These are phyloP conservation scores for Catharus fuscescens DNA, from an alignment of 2,113 vertebrate genomes.

Conservation along the genomic window DNA sequence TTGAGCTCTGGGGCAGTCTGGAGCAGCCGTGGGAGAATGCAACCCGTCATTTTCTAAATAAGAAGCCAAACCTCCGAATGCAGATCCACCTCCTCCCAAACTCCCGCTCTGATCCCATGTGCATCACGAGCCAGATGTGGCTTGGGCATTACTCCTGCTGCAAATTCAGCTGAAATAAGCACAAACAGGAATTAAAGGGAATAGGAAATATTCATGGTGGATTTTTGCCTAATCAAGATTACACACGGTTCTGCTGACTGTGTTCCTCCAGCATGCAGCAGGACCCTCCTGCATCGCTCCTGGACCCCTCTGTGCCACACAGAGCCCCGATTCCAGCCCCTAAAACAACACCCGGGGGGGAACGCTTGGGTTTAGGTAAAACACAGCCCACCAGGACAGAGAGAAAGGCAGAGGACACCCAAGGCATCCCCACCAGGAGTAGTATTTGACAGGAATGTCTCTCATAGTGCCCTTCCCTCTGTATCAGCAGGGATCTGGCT, in stretches of 20 bases:
- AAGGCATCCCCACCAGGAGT: neutral
- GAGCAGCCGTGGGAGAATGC: constrained; percentile 38
- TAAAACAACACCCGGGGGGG: neutral
- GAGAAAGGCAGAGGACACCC: neutral
- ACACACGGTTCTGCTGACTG: neutral
- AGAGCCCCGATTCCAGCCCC: neutral
- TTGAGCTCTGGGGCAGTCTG: constrained; percentile 33
- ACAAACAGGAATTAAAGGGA: neutral
- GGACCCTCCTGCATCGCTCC: neutral
- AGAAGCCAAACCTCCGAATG: constrained; percentile 43
- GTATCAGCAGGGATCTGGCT: constrained; percentile 57
- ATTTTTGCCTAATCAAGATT: neutral
- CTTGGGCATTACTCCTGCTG: constrained; percentile 11
- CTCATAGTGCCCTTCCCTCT: constrained; percentile 43
- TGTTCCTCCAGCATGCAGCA: rapidly evolving
- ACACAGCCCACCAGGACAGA: neutral
- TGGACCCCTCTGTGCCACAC: neutral
- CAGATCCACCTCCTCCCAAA: constrained; percentile 39
- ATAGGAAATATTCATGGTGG: neutral
- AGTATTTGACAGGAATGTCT: constrained; percentile 5
- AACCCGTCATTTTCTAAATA: constrained; percentile 29
- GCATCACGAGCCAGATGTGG: constrained; percentile 18
- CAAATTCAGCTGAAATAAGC: constrained; percentile 30
- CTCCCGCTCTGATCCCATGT: neutral
- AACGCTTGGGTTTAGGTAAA: neutral